Percentiles rank a stretch among this genome's conserved stretches.
Conservation (phyloP, 1,140 invertebrate species). For the Lepidurus arcticus region DNA sequence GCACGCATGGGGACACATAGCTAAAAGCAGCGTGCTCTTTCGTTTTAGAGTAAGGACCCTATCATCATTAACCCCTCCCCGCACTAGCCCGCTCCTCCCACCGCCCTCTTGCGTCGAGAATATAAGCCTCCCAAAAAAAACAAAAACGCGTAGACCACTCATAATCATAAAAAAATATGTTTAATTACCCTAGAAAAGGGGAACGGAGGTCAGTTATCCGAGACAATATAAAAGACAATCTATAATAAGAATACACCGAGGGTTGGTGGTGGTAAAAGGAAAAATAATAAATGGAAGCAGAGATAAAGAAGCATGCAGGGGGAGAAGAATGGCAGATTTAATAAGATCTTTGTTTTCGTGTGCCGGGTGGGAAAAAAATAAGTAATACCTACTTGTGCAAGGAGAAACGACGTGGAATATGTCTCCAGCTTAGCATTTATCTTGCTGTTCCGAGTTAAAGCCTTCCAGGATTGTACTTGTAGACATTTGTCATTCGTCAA, state of each 20-base stretch:
- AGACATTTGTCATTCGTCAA: conserved; percentile 8
- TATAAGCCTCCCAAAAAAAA: background rate
- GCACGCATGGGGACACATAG: background rate
- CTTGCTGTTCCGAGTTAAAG: conserved; percentile 19
- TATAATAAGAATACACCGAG: background rate
- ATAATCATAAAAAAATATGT: background rate
- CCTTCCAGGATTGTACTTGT: background rate
- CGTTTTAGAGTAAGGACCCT: background rate
- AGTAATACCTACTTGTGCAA: background rate
- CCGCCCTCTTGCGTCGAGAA: background rate
- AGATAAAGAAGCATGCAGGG: background rate
- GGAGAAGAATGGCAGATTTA: background rate
- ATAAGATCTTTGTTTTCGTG: background rate
- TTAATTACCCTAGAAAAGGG: background rate
- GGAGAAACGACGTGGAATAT: conserved; percentile 13
- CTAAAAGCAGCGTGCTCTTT: background rate
- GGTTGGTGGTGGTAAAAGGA: background rate
- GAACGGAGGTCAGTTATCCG: background rate
- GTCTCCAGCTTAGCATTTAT: conserved; percentile 8
- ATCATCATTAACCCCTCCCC: conserved; percentile 3
- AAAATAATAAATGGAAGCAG: background rate
- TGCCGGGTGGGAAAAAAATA: background rate
- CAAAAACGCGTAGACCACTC: background rate
- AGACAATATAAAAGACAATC: background rate
- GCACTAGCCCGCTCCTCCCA: background rate